phyloP scores from a whole-genome alignment of 1,140 invertebrate species.

The Apocrypta bakeri region DNA sequence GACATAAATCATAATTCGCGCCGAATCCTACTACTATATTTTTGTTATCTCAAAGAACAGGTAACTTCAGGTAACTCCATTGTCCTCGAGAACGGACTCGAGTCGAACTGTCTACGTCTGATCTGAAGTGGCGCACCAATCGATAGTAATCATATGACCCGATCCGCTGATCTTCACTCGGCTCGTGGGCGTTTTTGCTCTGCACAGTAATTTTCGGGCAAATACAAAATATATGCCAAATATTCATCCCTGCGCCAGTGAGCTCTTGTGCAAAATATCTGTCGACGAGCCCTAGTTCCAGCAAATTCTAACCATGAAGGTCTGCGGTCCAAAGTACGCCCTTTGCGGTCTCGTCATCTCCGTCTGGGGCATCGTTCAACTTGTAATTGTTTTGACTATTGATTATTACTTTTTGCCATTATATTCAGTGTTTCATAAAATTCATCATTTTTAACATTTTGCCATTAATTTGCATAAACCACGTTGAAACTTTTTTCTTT shows the following conservation, averaged over 20 bases:
- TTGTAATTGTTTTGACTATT: constrained; percentile 80
- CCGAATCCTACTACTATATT: no score
- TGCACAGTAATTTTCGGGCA: neutral
- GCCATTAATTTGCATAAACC: no score
- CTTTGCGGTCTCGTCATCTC: constrained; percentile 92
- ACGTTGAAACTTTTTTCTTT: no score
- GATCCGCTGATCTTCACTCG: constrained; percentile 18
- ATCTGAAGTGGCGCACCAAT: constrained; percentile 26
- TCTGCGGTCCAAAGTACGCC: constrained; percentile 93
- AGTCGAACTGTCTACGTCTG: no score
- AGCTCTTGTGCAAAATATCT: neutral
- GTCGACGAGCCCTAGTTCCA: neutral
- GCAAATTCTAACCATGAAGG: constrained; percentile 78
- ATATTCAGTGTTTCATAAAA: neutral
- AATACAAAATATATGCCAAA: neutral
- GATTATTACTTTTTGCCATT: constrained; percentile 41
- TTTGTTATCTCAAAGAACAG: no score
- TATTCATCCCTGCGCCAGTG: neutral
- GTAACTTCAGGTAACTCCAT: constrained; percentile 20
- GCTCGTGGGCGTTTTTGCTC: constrained; percentile 22
- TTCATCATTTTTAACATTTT: neutral
- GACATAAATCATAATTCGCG: no score
- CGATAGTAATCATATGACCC: constrained; percentile 50
- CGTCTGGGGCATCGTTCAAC: constrained; percentile 92
- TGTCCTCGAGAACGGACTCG: neutral